Evolutionary conservation across 2,113 vertebrate genomes (phyloP).

Genomic region (Dicrurus megarhynchus): DNA sequence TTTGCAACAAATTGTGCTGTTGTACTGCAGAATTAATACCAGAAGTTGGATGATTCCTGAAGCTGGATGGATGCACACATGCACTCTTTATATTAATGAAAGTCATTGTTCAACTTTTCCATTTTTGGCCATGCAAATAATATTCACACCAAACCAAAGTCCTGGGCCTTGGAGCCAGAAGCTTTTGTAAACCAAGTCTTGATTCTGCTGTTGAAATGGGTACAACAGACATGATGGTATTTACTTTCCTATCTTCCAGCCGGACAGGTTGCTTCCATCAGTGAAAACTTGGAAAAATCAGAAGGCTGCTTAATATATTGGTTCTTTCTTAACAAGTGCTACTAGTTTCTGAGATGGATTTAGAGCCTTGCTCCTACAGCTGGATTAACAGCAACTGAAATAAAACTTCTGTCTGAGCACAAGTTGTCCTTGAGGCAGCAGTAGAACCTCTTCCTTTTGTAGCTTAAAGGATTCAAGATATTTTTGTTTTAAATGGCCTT

Average conservation of each 20-base stretch:
- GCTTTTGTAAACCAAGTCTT: background rate
- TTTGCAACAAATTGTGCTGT: background rate
- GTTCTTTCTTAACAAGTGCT: background rate
- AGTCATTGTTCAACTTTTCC: background rate
- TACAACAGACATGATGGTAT: background rate
- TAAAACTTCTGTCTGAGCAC: background rate
- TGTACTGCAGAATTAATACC: background rate
- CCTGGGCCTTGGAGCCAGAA: background rate
- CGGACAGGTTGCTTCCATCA: background rate
- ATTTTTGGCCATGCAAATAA: background rate
- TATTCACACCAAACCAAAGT: background rate
- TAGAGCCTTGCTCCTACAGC: background rate
- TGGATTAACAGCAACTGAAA: background rate
- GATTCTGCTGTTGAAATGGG: background rate
- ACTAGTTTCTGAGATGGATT: background rate
- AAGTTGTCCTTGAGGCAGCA: background rate
- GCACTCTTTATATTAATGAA: background rate
- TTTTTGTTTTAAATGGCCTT: background rate
- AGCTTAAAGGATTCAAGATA: background rate
- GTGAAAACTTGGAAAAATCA: background rate
- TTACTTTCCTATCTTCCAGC: background rate
- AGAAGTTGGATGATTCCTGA: background rate
- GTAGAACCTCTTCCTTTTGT: background rate
- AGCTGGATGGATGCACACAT: background rate
- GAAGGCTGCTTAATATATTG: background rate